phyloP scores from a whole-genome alignment of 1,140 invertebrate species.

The Varroa destructor region DNA sequence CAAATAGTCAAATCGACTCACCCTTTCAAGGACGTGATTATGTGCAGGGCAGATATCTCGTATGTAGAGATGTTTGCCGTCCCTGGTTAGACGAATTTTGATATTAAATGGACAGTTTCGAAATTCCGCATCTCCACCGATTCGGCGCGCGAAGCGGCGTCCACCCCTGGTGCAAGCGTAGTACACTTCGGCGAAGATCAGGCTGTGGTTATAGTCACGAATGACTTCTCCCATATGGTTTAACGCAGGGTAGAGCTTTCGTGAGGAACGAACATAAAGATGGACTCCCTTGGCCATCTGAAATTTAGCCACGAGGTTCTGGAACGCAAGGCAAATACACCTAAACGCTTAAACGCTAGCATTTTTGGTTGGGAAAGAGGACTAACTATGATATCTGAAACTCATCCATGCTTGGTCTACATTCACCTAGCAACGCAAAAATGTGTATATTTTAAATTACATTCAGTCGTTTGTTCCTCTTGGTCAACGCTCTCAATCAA shows the following conservation, averaged over 20 bases:
- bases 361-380: too few relatives aligned
- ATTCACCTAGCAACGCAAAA: too few relatives aligned
- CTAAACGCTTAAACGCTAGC: too few relatives aligned
- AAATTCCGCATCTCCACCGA: neutral
- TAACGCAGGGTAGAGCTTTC: constrained; percentile 6
- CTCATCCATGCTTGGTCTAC: too few relatives aligned
- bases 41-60: constrained; percentile 15
- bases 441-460: too few relatives aligned
- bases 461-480: too few relatives aligned
- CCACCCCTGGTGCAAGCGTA: constrained; percentile 13
- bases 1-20: neutral
- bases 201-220: constrained; percentile 11
- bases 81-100: constrained; percentile 14
- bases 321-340: neutral
- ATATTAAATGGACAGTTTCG: constrained; percentile 24
- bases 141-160: neutral
- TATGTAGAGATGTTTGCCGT: constrained; percentile 12
- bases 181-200: constrained; percentile 8
- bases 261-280: constrained; percentile 14
- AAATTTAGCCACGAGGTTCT: constrained; percentile 18
- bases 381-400: too few relatives aligned
- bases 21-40: constrained; percentile 6
- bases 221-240: neutral
- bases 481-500: too few relatives aligned
- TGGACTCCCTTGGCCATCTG: constrained; percentile 22